Percentiles rank a stretch among this genome's conserved stretches.
phyloP scores from a whole-genome alignment of 2,888 invertebrate genomes.

The Amiota mariae region DNA sequence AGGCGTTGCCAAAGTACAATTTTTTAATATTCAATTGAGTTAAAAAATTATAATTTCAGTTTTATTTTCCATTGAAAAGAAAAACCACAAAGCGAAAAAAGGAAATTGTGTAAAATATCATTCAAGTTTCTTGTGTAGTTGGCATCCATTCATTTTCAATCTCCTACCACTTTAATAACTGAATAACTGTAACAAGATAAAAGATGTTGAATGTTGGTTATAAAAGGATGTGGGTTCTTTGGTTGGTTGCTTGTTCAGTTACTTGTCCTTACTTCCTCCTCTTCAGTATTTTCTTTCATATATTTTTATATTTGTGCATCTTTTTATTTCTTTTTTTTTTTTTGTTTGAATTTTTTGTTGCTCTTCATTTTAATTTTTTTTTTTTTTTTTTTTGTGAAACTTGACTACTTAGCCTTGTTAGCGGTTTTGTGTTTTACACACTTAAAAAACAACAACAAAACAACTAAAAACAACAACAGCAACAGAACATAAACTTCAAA shows the following conservation, averaged over 20 bases:
- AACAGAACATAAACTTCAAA: background rate
- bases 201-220: too few relatives aligned
- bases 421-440: slow-evolving; percentile 26
- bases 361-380: background rate
- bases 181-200: background rate
- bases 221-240: too few relatives aligned
- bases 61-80: slow-evolving; percentile 43
- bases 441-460: background rate
- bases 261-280: too few relatives aligned
- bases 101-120: background rate
- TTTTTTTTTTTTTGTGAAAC: background rate
- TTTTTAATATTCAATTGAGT: slow-evolving; percentile 45
- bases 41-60: slow-evolving; percentile 58
- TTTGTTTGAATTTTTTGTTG: background rate
- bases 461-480: background rate
- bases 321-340: slow-evolving; percentile 6
- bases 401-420: slow-evolving; percentile 27
- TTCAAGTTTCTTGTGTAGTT: too few relatives aligned
- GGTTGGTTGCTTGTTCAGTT: too few relatives aligned
- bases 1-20: slow-evolving; percentile 48
- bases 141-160: too few relatives aligned
- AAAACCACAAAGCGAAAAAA: slow-evolving; percentile 10
- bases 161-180: background rate
- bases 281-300: too few relatives aligned
- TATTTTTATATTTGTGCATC: slow-evolving; percentile 3